Base-by-base conservation (phyloP, 2,797 vertebrate genomes). In the Scolopax bukidnonensis region DNA sequence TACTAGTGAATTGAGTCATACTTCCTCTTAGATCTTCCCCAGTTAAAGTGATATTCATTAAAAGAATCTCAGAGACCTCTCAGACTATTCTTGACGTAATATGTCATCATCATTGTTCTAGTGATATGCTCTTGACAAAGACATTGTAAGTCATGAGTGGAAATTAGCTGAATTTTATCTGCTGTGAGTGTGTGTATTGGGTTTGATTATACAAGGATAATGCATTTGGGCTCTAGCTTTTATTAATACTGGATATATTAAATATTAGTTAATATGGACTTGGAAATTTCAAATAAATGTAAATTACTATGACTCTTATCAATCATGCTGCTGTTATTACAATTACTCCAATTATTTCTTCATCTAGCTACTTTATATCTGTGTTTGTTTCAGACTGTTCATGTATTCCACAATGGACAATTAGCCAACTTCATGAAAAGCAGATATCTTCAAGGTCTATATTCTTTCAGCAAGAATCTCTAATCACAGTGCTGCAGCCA, bases 401-500 rank as follows among this genome's bases (percentile, higher is more conserved):
- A 2, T 12, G 3, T 16, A 33, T 18, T 59, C 8, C 38, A 61
- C 24, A 60, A 2, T 20, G 30, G 27, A 59, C 5, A 54, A 21
- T 0, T 13, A 7, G 11, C 4, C 9, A 83, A 5, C 5, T 41
- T 50, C 24, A 51, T 24, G 36, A 2, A 75, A 78, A 89, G 10
- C 4, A 73, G 16, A 23, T 1, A 8, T 27, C 2, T 65, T 86
- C 7, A 19, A 83, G 14, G 8, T 32, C 17, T 21, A 11, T 14
- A 7, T 54, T 71, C 25, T 61, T 90, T 54, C 38, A 53, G 3
- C 6, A 36, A 12, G 67, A 7, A 17, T 30, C 4, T 65, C 15
- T 51, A 64, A 51, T 9, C 2, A 5, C 19, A 40, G 5, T 5
- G 4, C 4, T 57, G 6, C 13, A 74, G 3, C 2, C 2, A 2